These are phyloP conservation scores for Heterochromis multidens DNA, from an alignment of 2,113 vertebrate species.

Conservation along the genomic window DNA sequence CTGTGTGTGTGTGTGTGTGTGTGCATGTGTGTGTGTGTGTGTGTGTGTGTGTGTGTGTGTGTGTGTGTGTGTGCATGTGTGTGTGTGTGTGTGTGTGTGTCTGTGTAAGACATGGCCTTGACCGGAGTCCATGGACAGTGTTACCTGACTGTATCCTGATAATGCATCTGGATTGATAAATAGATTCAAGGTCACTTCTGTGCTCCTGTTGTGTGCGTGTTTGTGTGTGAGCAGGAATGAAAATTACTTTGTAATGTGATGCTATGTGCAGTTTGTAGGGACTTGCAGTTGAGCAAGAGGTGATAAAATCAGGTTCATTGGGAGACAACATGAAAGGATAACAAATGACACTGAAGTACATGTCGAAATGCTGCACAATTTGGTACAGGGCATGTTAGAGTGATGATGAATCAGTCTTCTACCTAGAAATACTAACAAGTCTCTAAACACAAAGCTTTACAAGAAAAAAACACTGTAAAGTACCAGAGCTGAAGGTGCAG, in stretches of 20 bases:
- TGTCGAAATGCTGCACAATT: neutral
- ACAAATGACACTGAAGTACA: neutral
- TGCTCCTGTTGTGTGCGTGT: neutral
- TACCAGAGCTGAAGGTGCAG: neutral
- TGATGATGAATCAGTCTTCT: neutral
- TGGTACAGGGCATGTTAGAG: neutral
- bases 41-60: neutral
- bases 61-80: neutral
- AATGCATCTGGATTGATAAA: slow-evolving; percentile 61
- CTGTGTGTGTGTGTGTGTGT: neutral
- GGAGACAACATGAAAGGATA: neutral
- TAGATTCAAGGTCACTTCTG: slow-evolving; percentile 68
- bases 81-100: neutral
- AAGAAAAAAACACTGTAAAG: neutral
- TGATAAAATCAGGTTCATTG: neutral
- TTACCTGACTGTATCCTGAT: slow-evolving; percentile 53
- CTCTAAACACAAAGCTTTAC: neutral
- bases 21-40: neutral
- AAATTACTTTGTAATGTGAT: neutral
- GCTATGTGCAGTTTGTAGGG: neutral
- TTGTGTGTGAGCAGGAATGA: neutral
- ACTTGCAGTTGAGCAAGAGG: neutral
- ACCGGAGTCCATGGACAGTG: slow-evolving; percentile 72
- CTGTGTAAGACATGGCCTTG: slow-evolving; percentile 65
- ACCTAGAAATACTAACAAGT: neutral